Percentiles rank a stretch among this genome's conserved stretches.
Conservation (phyloP, 1,140 invertebrate species). For the Lucilia sericata region DNA sequence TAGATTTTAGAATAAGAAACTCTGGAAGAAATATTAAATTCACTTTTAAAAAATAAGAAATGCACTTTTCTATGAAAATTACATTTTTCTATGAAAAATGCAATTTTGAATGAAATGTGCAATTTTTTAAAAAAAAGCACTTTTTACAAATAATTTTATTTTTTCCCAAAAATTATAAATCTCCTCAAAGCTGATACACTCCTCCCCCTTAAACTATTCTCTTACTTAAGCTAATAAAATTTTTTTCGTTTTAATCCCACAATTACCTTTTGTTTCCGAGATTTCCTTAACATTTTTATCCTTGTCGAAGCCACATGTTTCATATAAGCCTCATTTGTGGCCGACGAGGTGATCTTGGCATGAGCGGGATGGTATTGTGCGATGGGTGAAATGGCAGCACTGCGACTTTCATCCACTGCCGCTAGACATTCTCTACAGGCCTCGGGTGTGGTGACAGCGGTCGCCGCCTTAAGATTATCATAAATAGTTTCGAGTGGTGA, state of each 20-base stretch:
- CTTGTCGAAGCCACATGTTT: conserved; percentile 63
- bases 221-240: no score
- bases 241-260: neutral
- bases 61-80: no score
- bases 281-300: conserved; percentile 64
- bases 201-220: no score
- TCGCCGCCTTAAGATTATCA: neutral
- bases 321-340: conserved; percentile 61
- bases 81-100: no score
- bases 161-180: no score
- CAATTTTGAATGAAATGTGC: no score
- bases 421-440: conserved; percentile 41
- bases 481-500: neutral
- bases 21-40: no score
- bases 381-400: conserved; percentile 49
- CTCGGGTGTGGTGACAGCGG: neutral
- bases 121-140: no score
- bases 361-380: neutral
- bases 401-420: conserved; percentile 46
- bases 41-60: no score
- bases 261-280: conserved; percentile 66
- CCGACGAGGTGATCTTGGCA: neutral
- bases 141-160: no score
- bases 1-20: no score
- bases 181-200: no score